Base-by-base conservation (phyloP, 2,888 invertebrate species). In the Oxytorus armatus region DNA sequence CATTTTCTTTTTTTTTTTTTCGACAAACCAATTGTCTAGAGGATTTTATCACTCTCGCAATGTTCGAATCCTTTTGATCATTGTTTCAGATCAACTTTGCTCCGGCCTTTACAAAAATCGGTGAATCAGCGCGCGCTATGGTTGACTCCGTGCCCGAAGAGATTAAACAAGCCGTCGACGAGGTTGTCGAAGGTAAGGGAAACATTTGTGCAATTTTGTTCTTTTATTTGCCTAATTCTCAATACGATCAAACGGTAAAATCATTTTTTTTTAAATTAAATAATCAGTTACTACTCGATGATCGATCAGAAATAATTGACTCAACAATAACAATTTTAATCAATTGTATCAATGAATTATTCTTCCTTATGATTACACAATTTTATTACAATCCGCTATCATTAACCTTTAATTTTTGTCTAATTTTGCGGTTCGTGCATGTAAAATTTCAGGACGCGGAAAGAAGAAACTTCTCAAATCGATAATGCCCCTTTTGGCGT, bases 391-490 rank as follows among this genome's bases (percentile, higher is more conserved):
- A 44, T 44, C 14, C 14, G 1, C 1, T 44, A 8, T 4, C 7
- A 47, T 10, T 3, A 10, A 47, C 36, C 4, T 18, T 47, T 47
- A 7, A 1, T 16, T 18, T 29, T 47, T 21, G 5, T 39, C 14
- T 16, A 44, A 29, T 47, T 44, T 23, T 49, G 42, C 10, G n/a
- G n/a, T 11, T 3, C 1, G 8, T 23, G n/a, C n/a, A n/a, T n/a
- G n/a, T n/a, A n/a, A 51, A 57, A 25, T 84, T 82, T 0, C 83
- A 93, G 93, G 94, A 49, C 94, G 95, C 86, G 94, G 93, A 78
- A 94, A 93, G 92, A 94, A 94, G 92, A 92, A 93, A 86, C 86
- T 93, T 51, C 77, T 94, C 83, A 93, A 93, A 88, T 92, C 93
- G 84, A 87, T 95, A 55, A 87, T 94, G 81, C 95, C 95, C 18